Percentiles rank a stretch among this genome's conserved stretches.
Conservation (phyloP, 2,888 invertebrate species). For the Priocnemis perturbator region DNA sequence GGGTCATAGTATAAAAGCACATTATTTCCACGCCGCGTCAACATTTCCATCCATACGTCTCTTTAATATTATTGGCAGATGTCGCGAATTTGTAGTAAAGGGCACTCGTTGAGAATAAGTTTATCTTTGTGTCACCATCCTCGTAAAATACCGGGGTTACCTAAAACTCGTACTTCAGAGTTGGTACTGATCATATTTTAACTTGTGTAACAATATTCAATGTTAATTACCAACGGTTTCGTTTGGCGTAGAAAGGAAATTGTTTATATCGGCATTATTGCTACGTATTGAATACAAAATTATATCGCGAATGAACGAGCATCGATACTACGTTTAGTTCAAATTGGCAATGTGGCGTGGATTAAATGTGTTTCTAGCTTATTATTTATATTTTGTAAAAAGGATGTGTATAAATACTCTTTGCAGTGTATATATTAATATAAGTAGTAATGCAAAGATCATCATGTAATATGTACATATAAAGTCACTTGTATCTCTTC, state of each 20-base stretch:
- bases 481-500: slow-evolving; percentile 50
- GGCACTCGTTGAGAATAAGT: too few relatives aligned
- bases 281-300: too few relatives aligned
- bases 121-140: too few relatives aligned
- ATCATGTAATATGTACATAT: slow-evolving; percentile 48
- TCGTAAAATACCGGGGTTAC: too few relatives aligned
- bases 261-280: too few relatives aligned
- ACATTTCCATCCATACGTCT: slow-evolving; percentile 11
- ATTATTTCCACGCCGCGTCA: slow-evolving; percentile 47
- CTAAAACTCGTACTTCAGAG: too few relatives aligned
- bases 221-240: background rate
- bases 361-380: slow-evolving; percentile 54
- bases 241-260: too few relatives aligned
- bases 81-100: too few relatives aligned
- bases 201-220: background rate
- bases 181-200: background rate
- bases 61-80: too few relatives aligned
- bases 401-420: slow-evolving; percentile 43
- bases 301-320: too few relatives aligned
- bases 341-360: slow-evolving; percentile 42
- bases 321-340: too few relatives aligned
- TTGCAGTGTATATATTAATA: slow-evolving; percentile 55
- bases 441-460: slow-evolving; percentile 52
- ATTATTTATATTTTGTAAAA: slow-evolving; percentile 48
- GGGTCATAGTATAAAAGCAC: slow-evolving; percentile 44